Evolutionary conservation across 2,113 vertebrate genomes (phyloP), one percentile per base, ranked within the genome.

Genomic region (Calidris pugnax): DNA sequence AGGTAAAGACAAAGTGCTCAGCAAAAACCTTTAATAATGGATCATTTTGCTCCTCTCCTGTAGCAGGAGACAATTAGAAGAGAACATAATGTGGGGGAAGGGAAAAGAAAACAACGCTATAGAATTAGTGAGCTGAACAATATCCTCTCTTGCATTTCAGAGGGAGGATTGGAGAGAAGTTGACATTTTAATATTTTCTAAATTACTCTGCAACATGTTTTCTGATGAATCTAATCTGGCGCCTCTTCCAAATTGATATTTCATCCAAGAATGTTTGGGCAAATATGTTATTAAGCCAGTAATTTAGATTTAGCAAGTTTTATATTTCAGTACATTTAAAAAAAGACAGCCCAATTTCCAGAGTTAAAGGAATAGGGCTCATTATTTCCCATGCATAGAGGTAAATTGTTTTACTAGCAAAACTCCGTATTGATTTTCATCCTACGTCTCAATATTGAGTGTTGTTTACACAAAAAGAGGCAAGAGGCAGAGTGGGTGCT

Each of bases 181-280:
- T 97, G 95, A 97, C 93, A 87, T 93, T 97, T 94, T 92, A 95
- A 85, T 96, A 97, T 90, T 96, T 96, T 96, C 89, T 93, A 85
- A 95, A 93, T 95, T 81, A 89, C 62, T 86, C 89, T 83, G 74
- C 93, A 94, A 74, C 90, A 89, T 89, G 66, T 94, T 96, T 97
- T 89, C 77, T 97, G 92, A 96, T 94, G 5, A 89, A 96, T 95
- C 68, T 95, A 93, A 95, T 91, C 88, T 93, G 89, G 77, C 0
- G 0, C 71, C 57, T 96, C 64, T 95, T 96, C 90, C 88, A 92
- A 87, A 93, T 47, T 85, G 86, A 39, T 94, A 83, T 79, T 92
- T 85, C 39, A 91, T 92, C 92, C 92, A 92, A 92, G 63, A 89
- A 83, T 91, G n/a, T 96, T 93, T 30, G 32, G 74, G 77, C 28